Percentiles rank a stretch among this genome's conserved stretches.
These are phyloP conservation scores for Nycticryphes semicollaris DNA, from an alignment of 2,113 vertebrate genomes.

Conservation along the genomic window DNA sequence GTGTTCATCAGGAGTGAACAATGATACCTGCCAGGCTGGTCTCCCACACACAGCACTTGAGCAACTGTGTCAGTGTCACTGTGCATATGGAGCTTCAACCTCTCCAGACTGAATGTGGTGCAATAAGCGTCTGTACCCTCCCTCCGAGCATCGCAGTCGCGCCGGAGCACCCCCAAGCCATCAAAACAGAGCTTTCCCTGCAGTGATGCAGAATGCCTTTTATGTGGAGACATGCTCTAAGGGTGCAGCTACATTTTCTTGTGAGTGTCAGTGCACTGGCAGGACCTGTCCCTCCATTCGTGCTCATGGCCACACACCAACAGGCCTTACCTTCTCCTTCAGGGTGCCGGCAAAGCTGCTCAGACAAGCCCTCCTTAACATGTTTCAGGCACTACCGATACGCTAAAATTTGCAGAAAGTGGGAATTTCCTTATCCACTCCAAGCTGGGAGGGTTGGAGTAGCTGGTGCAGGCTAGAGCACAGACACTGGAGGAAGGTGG, in stretches of 20 bases:
- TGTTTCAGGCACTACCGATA: accelerated
- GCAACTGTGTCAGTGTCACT: neutral
- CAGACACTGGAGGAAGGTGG: neutral
- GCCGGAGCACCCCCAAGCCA: neutral
- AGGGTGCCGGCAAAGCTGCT: neutral
- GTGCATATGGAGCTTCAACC: accelerated
- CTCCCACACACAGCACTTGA: neutral
- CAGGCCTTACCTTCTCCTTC: neutral
- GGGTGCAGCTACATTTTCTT: neutral
- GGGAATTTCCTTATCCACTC: neutral
- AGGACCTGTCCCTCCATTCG: neutral
- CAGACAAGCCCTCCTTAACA: neutral
- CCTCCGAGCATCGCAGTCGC: accelerated
- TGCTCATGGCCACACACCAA: neutral
- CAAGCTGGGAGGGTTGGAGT: neutral
- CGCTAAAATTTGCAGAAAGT: neutral
- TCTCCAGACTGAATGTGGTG: accelerated
- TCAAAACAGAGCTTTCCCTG: neutral
- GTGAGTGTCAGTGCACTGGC: neutral
- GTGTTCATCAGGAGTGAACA: accelerated
- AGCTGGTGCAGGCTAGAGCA: neutral
- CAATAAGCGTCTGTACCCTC: accelerated
- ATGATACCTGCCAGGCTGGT: neutral
- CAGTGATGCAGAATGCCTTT: neutral
- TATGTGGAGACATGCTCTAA: neutral